Conservation (phyloP, 2,113 vertebrate genomes). For the Plestiodon gilberti region DNA sequence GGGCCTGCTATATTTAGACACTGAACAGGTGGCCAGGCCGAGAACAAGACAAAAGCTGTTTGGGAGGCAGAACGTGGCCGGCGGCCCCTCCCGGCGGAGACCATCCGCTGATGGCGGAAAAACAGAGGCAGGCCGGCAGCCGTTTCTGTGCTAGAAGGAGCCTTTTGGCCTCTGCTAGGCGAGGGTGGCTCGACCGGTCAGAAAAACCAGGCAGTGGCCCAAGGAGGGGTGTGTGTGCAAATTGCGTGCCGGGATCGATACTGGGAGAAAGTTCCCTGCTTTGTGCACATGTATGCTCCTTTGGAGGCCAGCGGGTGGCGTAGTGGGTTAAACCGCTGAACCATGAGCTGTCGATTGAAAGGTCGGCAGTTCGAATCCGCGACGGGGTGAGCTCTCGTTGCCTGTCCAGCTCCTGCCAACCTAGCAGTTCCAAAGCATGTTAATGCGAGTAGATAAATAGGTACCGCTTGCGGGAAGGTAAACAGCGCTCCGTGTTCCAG, state of each 20-base stretch:
- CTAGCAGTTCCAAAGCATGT: too few relatives aligned
- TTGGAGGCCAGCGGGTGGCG: too few relatives aligned
- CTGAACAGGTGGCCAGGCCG: constrained; percentile 2
- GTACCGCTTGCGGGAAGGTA: too few relatives aligned
- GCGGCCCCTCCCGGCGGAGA: not conserved
- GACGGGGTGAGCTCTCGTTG: too few relatives aligned
- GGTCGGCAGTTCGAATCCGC: too few relatives aligned
- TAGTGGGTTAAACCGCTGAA: too few relatives aligned
- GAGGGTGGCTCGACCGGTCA: not conserved
- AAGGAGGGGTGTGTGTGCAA: not conserved
- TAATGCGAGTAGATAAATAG: too few relatives aligned
- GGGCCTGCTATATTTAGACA: constrained; percentile 27
- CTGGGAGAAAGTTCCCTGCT: not conserved
- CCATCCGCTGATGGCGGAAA: not conserved
- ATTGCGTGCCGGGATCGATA: not conserved
- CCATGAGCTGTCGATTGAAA: too few relatives aligned
- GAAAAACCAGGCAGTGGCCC: not conserved
- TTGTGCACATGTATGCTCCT: not conserved
- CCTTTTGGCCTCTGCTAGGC: not conserved
- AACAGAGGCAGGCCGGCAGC: not conserved
- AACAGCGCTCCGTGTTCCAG: too few relatives aligned
- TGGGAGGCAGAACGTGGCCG: not conserved
- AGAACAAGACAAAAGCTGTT: constrained; percentile 5
- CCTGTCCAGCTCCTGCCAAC: too few relatives aligned
- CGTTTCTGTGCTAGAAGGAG: not conserved